Conservation (phyloP, 2,888 invertebrate genomes). For the Ditula angustiorana region DNA sequence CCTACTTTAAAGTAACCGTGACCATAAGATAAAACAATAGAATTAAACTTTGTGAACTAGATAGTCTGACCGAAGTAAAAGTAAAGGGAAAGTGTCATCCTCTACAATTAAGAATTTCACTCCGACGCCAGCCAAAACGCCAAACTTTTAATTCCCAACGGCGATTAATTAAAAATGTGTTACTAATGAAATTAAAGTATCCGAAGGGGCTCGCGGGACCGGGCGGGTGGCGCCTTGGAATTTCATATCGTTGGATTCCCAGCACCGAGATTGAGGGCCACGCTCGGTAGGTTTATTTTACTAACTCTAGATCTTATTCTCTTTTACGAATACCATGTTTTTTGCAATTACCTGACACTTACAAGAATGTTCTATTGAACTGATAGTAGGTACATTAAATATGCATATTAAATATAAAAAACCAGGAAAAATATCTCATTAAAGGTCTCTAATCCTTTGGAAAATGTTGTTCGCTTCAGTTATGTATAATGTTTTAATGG, state of each 20-base stretch:
- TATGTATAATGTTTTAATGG: no score
- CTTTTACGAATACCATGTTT: not conserved
- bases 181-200: constrained; percentile 64
- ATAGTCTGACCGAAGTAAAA: constrained; percentile 22
- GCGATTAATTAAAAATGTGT: constrained; percentile 69
- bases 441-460: no score
- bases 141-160: constrained; percentile 63
- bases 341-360: not conserved
- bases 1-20: not conserved
- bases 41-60: constrained; percentile 19
- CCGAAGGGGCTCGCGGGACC: constrained; percentile 44
- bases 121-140: constrained; percentile 52
- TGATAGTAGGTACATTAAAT: not conserved
- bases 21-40: constrained; percentile 2
- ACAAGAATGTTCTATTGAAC: not conserved
- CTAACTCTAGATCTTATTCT: constrained; percentile 28
- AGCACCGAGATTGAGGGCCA: constrained; percentile 54
- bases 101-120: constrained; percentile 55
- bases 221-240: constrained; percentile 51
- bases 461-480: no score
- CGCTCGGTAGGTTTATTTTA: constrained; percentile 17
- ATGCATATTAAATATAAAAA: no score
- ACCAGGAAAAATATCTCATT: no score
- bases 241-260: constrained; percentile 57
- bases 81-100: constrained; percentile 50